Base-by-base conservation (phyloP, 2,888 invertebrate genomes). In the Actias luna region DNA sequence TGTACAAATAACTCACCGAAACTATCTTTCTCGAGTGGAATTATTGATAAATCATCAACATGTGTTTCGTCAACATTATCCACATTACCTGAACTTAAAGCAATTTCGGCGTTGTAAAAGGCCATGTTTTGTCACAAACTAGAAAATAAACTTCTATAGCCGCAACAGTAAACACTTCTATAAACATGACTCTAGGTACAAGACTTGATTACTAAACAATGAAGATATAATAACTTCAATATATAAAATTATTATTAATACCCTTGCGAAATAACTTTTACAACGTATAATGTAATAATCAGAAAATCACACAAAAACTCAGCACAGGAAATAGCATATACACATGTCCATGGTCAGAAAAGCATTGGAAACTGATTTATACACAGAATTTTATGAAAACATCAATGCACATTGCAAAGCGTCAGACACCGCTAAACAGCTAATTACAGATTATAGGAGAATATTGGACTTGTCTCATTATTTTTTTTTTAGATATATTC, bases 11-110 rank as follows among this genome's bases (percentile, higher is more conserved):
- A 77, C 94, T 94, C 93, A 97, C 97, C 97, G 93, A 97, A 97
- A 88, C 96, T 97, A 87, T 97, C 97, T 88, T 96, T 97, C 86
- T 96, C 95, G 80, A 98, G 96, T 62, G 98, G 97, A 88, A 98
- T 95, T 78, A 97, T 96, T 69, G 96, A 96, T 66, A 97, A 94
- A 92, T 97, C 97, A 65, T 92, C 92, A 35, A 82, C 79, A 74
- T 84, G 78, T 61, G 77, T 79, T 64, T 90, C 90, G 64, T 85
- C 84, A 39, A 75, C 65, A 64, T 75, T 66, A 61, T 82, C 81
- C 65, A 75, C 65, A 67, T 75, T 76, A 70, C 65, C 73, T 64
- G 75, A 66, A 73, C 83, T 83, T 69, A 80, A 70, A 79, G 78
- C 76, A 77, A 76, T 80, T 67, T 79, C 83, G 79, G 79, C 77